These are phyloP conservation scores for Myotis planiceps DNA, from an alignment of 2,797 vertebrate genomes.

Conservation along the genomic window DNA sequence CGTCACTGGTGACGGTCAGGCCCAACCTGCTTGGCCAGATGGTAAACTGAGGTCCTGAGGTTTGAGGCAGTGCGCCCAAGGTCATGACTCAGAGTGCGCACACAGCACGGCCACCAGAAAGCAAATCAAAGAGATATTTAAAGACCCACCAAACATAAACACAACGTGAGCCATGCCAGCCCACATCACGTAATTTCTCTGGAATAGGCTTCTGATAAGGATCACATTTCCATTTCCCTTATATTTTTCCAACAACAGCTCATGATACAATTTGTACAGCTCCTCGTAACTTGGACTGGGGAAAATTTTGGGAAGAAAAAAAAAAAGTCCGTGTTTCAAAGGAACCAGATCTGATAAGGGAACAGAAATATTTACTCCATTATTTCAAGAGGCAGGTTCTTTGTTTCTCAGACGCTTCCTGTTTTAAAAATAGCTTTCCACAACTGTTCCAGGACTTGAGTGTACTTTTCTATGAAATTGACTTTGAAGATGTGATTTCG, in stretches of 20 bases:
- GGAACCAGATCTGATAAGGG: constrained; percentile 66
- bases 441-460: constrained; percentile 11
- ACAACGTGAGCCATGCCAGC: background rate
- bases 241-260: constrained; percentile 52
- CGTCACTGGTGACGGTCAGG: background rate
- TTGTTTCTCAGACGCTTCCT: constrained; percentile 70
- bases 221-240: constrained; percentile 66
- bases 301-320: background rate
- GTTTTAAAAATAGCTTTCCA: constrained; percentile 72
- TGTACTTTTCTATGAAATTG: constrained; percentile 28
- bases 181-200: constrained; percentile 31
- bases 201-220: constrained; percentile 59
- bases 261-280: constrained; percentile 60
- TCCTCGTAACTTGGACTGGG: constrained; percentile 43
- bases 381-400: constrained; percentile 54
- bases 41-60: background rate
- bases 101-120: background rate
- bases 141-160: background rate
- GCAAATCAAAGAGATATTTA: background rate
- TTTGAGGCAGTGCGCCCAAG: background rate
- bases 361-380: constrained; percentile 61
- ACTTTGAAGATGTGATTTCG: constrained; percentile 35
- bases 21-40: background rate
- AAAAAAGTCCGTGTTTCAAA: constrained; percentile 36
- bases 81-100: background rate